Percentiles rank a stretch among this genome's conserved stretches.
These are phyloP conservation scores for Rhinogobius similis DNA, from an alignment of 2,113 vertebrate genomes.

Conservation along the genomic window DNA sequence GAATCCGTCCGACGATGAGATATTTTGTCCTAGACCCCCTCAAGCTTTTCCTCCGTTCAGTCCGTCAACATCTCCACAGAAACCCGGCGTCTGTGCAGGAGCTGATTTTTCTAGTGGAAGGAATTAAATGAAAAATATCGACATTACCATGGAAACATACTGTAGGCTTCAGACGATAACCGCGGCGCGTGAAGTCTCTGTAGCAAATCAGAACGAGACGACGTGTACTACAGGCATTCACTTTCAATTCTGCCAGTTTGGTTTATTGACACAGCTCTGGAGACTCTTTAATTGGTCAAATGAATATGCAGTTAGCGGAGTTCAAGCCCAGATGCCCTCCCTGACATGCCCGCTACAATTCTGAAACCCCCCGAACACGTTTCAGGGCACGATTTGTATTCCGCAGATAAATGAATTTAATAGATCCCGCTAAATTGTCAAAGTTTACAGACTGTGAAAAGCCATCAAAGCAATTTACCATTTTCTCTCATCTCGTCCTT, in stretches of 20 bases:
- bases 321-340: not conserved
- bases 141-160: not conserved
- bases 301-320: too few relatives aligned
- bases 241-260: not conserved
- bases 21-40: not conserved
- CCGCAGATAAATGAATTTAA: not conserved
- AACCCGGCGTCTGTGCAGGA: not conserved
- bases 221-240: not conserved
- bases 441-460: not conserved
- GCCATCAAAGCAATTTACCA: not conserved
- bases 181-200: not conserved
- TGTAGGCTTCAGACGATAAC: not conserved
- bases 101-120: not conserved
- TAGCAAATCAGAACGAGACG: not conserved
- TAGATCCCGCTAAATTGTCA: not conserved
- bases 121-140: not conserved
- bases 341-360: not conserved
- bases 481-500: not conserved
- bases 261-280: not conserved
- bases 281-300: too few relatives aligned
- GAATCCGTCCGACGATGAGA: too few relatives aligned
- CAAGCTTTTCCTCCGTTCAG: not conserved
- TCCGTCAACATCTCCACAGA: not conserved
- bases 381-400: not conserved
- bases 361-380: not conserved